Base-by-base conservation (phyloP, 2,888 invertebrate species). In the Temnothorax rugatulus region DNA sequence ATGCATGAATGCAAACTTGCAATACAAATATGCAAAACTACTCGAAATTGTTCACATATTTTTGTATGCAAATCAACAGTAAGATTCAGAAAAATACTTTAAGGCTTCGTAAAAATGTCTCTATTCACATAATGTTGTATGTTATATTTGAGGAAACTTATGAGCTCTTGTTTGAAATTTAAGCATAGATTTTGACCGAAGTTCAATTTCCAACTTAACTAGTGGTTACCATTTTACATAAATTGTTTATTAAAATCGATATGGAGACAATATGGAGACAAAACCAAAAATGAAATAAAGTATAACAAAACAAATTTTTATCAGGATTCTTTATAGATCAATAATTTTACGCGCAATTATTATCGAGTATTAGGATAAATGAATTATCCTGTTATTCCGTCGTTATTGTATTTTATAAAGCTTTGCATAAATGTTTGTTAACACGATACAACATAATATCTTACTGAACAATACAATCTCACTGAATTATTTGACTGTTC, bases 401-500 rank as follows among this genome's bases (percentile, higher is more conserved):
- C 9, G 13, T 63, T 38, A 63, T 9, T 18, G 18, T 21, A 41
- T 41, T 9, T 64, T 41, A 29, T 29, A 64, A 64, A 64, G 4
- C n/a, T 8, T 3, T 7, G 64, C 8, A 41, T 64, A 25, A 64
- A 64, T 21, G 0, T 29, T 63, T 7, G n/a, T 50, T 69, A n/a
- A 50, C 9, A 61, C 0, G 34, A 61, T 61, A n/a, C n/a, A n/a
- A n/a, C n/a, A n/a, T n/a, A 64, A 44, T 4, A 63, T 18, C 18
- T 18, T 50, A 15, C 15, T 44, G 11, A 44, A 44, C 15, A 29
- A 29, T 61, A 4, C 2, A 34, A 2, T 73, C 15, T 75, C 4
- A 61, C 8, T 47, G 5, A 63, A 76, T 50, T 50, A 63, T 50
- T 87, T 94, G 93, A 47, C 76, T 68, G 38, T 83, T 84, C 54